Base-by-base conservation (phyloP, 2,888 invertebrate species). In the Thecocarcelia acutangulata region DNA sequence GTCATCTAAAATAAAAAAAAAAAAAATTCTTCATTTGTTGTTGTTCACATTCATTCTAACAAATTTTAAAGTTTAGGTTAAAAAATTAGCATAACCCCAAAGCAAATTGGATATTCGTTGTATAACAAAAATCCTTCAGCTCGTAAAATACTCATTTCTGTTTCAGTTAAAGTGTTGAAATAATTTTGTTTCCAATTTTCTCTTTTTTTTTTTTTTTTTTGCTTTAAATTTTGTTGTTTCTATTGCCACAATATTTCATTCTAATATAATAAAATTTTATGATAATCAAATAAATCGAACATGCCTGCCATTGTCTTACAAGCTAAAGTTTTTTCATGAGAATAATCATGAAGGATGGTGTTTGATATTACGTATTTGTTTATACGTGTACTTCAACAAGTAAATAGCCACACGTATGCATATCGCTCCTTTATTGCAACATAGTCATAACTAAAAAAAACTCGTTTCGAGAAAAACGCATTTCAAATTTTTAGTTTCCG, bases 231-330 rank as follows among this genome's bases (percentile, higher is more conserved):
- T 64, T 72, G 40, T 42, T 28, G 44, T 44, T 40, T 4, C 21
- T 74, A 3, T 28, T 40, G 24, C 19, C 15, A 48, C 37, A 66
- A 48, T 58, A 74, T 66, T 58, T 46, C 12, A 76, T 76, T 69
- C 54, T 6, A 69, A 69, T 69, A 61, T 61, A 54, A 76, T 69
- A 68, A 54, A 76, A 54, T 54, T 68, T 69, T 76, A 61, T 76
- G 61, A 69, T 44, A 69, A 46, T 52, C 64, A 74, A 74, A 64
- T 48, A 64, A 37, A 74, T 56, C 9, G 17, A 46, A 64, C 44
- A 56, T 48, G 15, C 15, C 9, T 33, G 33, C 33, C 3, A 9
- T 33, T 33, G 33, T 33, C 1, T 3, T 33, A 33, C 33, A 3
- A 33, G 33, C 33, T 33, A 3, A 6, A 6, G 9, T 33, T 33